Conservation (phyloP, 2,113 vertebrate species). For the Xiphophorus hellerii region DNA sequence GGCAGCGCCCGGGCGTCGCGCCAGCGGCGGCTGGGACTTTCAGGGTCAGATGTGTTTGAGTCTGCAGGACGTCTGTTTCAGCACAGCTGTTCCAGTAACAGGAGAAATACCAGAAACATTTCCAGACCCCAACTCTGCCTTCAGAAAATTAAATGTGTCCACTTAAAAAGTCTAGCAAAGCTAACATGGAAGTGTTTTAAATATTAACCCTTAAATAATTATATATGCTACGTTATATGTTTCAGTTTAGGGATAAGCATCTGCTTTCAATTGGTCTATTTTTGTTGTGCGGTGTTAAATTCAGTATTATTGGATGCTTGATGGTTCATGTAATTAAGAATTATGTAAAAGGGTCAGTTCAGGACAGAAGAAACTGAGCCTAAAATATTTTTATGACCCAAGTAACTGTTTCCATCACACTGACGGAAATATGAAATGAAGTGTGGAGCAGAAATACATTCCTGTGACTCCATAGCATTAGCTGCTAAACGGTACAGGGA, state of each 20-base stretch:
- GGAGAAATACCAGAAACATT: constrained; percentile 9
- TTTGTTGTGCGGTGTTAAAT: background rate
- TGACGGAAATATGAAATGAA: too few species aligned
- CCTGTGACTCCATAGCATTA: too few species aligned
- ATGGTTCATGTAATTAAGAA: background rate
- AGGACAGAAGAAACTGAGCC: background rate
- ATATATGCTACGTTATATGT: background rate
- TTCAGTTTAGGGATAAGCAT: background rate
- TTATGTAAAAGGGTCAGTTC: background rate
- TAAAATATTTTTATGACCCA: background rate
- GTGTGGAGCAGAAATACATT: too few species aligned
- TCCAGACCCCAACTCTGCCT: constrained; percentile 27
- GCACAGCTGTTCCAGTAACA: constrained; percentile 29
- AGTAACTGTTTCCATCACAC: background rate
- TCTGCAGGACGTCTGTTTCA: constrained; percentile 28
- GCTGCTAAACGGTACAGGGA: too few species aligned
- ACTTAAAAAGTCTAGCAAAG: background rate
- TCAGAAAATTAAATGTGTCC: constrained; percentile 9
- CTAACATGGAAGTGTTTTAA: background rate
- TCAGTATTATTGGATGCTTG: background rate
- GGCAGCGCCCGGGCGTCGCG: constrained; percentile 52
- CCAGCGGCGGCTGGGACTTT: constrained; percentile 9
- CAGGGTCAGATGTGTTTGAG: constrained; percentile 31
- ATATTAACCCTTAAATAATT: background rate
- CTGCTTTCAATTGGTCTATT: background rate